These are phyloP conservation scores for Enteromius treurensis DNA, from an alignment of 2,797 vertebrate species.

Conservation along the genomic window DNA sequence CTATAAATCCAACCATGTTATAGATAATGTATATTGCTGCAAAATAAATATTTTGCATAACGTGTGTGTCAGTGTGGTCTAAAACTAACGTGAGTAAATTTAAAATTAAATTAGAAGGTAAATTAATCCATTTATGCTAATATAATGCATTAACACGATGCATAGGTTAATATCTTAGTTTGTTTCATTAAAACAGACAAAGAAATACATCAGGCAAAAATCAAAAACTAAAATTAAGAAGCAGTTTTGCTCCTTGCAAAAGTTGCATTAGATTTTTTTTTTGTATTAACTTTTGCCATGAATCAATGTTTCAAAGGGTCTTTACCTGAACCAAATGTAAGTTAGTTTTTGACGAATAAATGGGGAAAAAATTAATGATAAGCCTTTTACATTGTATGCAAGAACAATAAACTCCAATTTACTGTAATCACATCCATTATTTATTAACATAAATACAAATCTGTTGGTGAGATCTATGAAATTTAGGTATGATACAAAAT, in stretches of 20 bases:
- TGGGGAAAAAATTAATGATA: too few species aligned
- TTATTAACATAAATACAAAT: not conserved
- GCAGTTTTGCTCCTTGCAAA: not conserved
- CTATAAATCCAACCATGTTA: conserved; percentile 60
- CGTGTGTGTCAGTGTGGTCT: conserved; percentile 21
- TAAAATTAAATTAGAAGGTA: not conserved
- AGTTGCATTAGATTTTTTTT: not conserved
- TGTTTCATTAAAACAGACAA: not conserved
- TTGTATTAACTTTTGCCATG: too few species aligned
- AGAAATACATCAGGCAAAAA: not conserved
- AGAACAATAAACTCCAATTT: not conserved
- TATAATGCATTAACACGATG: not conserved
- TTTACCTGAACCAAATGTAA: not conserved
- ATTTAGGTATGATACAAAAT: not conserved
- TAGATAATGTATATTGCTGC: conserved; percentile 63
- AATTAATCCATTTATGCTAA: not conserved
- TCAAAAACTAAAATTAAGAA: not conserved
- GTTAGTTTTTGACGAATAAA: not conserved
- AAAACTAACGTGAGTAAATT: conserved; percentile 15
- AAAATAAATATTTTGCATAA: conserved; percentile 78
- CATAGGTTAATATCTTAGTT: not conserved
- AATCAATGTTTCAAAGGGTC: not conserved
- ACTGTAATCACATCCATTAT: not conserved
- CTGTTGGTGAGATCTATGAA: not conserved
- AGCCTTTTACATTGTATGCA: not conserved